Base-by-base conservation (phyloP, 2,113 vertebrate genomes). In the Cyanistes caeruleus region DNA sequence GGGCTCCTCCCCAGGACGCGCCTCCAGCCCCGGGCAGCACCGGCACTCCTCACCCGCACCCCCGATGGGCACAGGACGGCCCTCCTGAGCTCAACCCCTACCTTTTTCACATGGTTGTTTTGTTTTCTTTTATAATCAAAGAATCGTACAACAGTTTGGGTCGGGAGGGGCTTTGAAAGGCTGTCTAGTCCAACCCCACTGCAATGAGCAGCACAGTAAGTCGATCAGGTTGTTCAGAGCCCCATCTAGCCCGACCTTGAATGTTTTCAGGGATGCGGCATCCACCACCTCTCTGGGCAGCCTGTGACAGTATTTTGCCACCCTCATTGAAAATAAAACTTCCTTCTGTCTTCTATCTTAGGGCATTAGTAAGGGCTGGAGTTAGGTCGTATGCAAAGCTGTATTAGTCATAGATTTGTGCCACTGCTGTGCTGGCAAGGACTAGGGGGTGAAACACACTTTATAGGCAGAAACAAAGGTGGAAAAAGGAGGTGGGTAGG, bases 11-110 rank as follows among this genome's bases (percentile, higher is more conserved):
- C 11, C 30, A 15, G 60, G 60, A 78, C n/a, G 12, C 13, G 13
- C 37, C 37, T 22, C 25, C 46, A 8, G 49, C 19, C 15, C 35
- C 7, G 1, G 3, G 7, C 58, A 11, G 7, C 19, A 8, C 13
- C 19, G 15, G 20, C 16, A 5, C 24, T 30, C 24, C 21, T 8
- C n/a, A 11, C 18, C 3, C 0, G 3, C 52, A 41, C 7, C 35
- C 15, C 22, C 0, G 1, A 1, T 1, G 4, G 9, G 7, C 28
- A 9, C 35, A 4, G 2, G 5, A 13, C 13, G 11, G 9, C 3
- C 37, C 20, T 48, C 35, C 33, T 15, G 7, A 1, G 30, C 17
- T 24, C 28, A 22, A 8, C 16, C 39, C 28, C 15, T 3, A 2
- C 17, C 9, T n/a, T 37, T 30, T 20, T 12, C 3, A 13, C 21